Base-by-base conservation (phyloP, 2,797 vertebrate genomes). In the Sebastes paucispinis region DNA sequence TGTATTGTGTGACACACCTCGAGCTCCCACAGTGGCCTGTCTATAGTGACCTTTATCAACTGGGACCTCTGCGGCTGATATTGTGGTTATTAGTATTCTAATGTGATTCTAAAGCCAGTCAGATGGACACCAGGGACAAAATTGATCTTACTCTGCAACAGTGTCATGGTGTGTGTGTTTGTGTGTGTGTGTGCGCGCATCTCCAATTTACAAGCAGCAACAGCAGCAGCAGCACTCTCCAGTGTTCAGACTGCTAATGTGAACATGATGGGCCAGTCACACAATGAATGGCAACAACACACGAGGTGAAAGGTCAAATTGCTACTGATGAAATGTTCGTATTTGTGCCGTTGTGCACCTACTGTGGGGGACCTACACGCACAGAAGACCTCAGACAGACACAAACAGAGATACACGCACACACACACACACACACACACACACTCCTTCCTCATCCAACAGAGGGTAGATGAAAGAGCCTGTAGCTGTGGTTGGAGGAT, bases 221-320 rank as follows among this genome's bases (percentile, higher is more conserved):
- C 67, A 65, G 10, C 25, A 67, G 36, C 36, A 39, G 54, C 31
- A 66, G 43, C 63, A 52, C 58, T 59, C 69, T 70, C 18, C 20
- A 13, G 75, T 89, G 84, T 81, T 80, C 75, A 73, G 79, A 85
- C 64, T 82, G 50, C 78, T 75, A 75, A 84, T 83, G 77, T 78
- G 75, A 80, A 64, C 57, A 82, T 55, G 76, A 75, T 64, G 58
- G 24, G 59, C 31, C 47, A 29, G 69, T 65, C 73, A 74, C 55
- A 78, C 73, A 83, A 82, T 87, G 69, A 87, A 85, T 81, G 81
- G 85, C 73, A 87, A 87, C 68, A 71, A 67, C 74, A 78, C 58
- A 70, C 8, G 47, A 71, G 82, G 87, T 90, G 58, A 90, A 83
- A 91, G 89, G 90, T 90, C 84, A 92, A 89, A 91, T 78, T 73